Evolutionary conservation across 2,888 invertebrate genomes (phyloP).

Genomic region (Geophilus truncorum): DNA sequence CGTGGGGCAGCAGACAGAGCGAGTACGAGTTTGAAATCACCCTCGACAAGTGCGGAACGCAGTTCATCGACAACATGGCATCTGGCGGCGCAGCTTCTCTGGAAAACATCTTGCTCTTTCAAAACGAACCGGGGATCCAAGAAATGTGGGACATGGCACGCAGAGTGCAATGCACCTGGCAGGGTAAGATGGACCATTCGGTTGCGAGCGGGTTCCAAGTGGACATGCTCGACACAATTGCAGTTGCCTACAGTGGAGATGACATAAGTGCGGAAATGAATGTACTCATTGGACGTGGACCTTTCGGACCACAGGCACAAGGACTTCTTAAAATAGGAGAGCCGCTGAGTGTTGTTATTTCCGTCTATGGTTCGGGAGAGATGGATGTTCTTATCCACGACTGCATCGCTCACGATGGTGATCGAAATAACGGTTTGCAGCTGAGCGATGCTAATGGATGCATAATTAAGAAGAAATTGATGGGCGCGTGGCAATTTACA

Average conservation of each 20-base stretch:
- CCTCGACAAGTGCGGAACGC: constrained; percentile 69
- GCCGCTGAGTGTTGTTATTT: constrained; percentile 71
- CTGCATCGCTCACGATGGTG: constrained; percentile 67
- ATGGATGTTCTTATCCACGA: constrained; percentile 72
- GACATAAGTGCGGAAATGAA: constrained; percentile 73
- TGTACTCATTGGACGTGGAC: constrained; percentile 66
- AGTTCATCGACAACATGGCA: constrained; percentile 71
- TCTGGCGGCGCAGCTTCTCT: constrained; percentile 69
- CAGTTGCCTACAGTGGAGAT: constrained; percentile 78
- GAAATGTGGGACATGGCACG: constrained; percentile 74
- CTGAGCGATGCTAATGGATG: constrained; percentile 72
- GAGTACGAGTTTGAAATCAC: constrained; percentile 69
- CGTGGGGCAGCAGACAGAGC: constrained; percentile 62
- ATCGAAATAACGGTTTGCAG: constrained; percentile 60
- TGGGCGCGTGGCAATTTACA: constrained; percentile 76
- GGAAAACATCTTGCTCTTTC: constrained; percentile 69
- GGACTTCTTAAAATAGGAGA: constrained; percentile 77
- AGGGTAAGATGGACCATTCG: constrained; percentile 70
- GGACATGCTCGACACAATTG: constrained; percentile 72
- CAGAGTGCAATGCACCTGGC: constrained; percentile 72
- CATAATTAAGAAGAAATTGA: constrained; percentile 69
- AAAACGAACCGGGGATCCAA: constrained; percentile 71
- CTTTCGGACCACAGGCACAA: constrained; percentile 67
- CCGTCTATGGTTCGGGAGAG: constrained; percentile 71
- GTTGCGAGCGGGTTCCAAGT: constrained; percentile 68